Base-by-base conservation (phyloP, 2,113 vertebrate genomes). In the Jacana jacana region DNA sequence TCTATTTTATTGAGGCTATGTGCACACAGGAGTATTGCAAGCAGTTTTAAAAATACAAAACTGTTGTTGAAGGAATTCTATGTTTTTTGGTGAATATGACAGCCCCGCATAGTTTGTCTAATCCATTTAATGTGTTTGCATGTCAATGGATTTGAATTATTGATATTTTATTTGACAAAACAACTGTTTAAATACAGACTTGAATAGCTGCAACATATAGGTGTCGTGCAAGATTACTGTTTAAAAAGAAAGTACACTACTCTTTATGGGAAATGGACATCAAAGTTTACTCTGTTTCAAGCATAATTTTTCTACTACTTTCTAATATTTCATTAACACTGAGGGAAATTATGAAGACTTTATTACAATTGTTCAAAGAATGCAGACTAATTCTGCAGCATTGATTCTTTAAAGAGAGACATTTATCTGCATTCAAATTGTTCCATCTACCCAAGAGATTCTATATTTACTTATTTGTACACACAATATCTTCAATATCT, bases 91-190 rank as follows among this genome's bases (percentile, higher is more conserved):
- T 96, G 77, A 91, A 57, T 91, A 51, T 4, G 16, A 28, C 9
- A 24, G 10, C n/a, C 76, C 88, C 94, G 58, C 81, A 49, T 78
- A 85, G 77, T 84, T 81, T 79, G 16, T 89, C 30, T 90, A 55
- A 91, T 86, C 23, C 96, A 5, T 12, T 96, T 49, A 95, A 89
- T 64, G 11, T 9, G 70, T 95, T 92, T 7, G 57, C 69, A 54
- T 65, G 84, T 84, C 92, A 93, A 95, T 78, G 61, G n/a, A 54
- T 96, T 95, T 94, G 42, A 92, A 42, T 96, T 95, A 95, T 1
- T 81, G 81, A 93, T 91, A 35, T 51, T 95, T 89, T 60, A 91
- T 95, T 97, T 96, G 39, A 93, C 46, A 93, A 96, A 95, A 72
- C 31, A 91, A 30, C 13, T 70, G 52, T 78, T 89, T 94, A 96